A percentile compares a stretch with the other conserved stretches of the same genome.
Evolutionary conservation across 2,888 invertebrate genomes (phyloP).

Genomic region (Adineta ricciae): DNA sequence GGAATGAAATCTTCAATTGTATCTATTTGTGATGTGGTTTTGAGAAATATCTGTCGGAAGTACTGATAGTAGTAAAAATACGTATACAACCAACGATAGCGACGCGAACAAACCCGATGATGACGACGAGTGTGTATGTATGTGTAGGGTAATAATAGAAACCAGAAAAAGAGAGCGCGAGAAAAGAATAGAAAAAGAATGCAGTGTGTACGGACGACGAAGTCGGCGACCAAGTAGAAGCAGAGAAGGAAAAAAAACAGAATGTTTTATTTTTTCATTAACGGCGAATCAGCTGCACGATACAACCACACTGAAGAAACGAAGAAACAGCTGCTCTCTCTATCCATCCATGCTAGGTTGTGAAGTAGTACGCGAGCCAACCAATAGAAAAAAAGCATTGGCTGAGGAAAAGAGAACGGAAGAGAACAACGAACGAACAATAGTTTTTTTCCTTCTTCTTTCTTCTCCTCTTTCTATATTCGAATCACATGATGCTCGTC

Average conservation of each 20-base stretch:
- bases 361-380: neutral
- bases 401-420: neutral
- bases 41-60: neutral
- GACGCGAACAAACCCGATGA: slow-evolving; percentile 15
- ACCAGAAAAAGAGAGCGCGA: slow-evolving; percentile 13
- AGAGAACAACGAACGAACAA: neutral
- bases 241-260: neutral
- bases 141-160: slow-evolving; percentile 15
- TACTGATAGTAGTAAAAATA: neutral
- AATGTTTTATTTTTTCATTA: slow-evolving; percentile 3
- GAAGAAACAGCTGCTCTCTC: slow-evolving; percentile 15
- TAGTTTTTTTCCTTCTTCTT: neutral
- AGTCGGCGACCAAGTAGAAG: neutral
- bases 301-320: neutral
- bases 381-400: neutral
- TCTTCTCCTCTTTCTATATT: neutral
- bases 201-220: neutral
- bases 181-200: neutral
- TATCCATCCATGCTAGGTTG: neutral
- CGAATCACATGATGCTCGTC: neutral
- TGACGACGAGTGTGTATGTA: neutral
- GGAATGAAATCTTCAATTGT: neutral
- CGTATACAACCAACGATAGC: neutral
- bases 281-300: slow-evolving; percentile 13
- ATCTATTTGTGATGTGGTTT: neutral